Base-by-base conservation (phyloP, 2,888 invertebrate genomes). In the Caenorhabditis macrosperma region DNA sequence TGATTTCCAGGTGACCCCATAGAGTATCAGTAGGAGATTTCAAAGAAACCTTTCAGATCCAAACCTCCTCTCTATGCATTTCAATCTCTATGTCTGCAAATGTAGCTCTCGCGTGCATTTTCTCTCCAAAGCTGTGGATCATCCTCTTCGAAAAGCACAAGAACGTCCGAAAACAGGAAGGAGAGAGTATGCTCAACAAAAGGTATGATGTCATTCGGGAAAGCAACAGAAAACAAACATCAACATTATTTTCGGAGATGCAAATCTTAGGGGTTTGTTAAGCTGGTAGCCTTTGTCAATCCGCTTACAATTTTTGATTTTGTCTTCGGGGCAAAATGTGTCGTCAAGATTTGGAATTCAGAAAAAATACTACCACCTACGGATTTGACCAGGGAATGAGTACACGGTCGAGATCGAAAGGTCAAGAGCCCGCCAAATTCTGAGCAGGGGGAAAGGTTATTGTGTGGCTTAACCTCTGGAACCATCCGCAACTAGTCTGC, bases 141-240 rank as follows among this genome's bases (percentile, higher is more conserved):
- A 94, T 94, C 81, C 91, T 94, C 78, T 93, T 94, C 88, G 94
- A 94, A 90, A 94, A 94, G 48, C 94, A 94, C 83, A 94, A 94
- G 90, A 94, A 94, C 91, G 93, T 94, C 48, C 92, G 94, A 33
- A 88, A 89, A 60, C 87, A 86, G 30, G 87, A 87, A 44, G 88
- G 88, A 30, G 88, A 89, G 46, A 86, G 85, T 52, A 89, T 88
- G 85, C 82, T 89, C 7, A 82, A 81, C 67, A 87, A 85, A 71
- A 86, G 87, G 87, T 87, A 24, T 50, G 15, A 38, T 50, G 54
- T 63, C 52, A 50, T 22, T 59, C 15, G 17, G 26, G 28, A 17
- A 2, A 28, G n/a, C n/a, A n/a, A n/a, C n/a, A 38, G 33, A 33
- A 33, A 33, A 33, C 33, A 33, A n/a, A 7, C 38, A 38, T 38